A percentile compares a stretch with the other conserved stretches of the same genome.
phyloP scores from a whole-genome alignment of 2,888 invertebrate species.

The Dermolepida albohirtum region DNA sequence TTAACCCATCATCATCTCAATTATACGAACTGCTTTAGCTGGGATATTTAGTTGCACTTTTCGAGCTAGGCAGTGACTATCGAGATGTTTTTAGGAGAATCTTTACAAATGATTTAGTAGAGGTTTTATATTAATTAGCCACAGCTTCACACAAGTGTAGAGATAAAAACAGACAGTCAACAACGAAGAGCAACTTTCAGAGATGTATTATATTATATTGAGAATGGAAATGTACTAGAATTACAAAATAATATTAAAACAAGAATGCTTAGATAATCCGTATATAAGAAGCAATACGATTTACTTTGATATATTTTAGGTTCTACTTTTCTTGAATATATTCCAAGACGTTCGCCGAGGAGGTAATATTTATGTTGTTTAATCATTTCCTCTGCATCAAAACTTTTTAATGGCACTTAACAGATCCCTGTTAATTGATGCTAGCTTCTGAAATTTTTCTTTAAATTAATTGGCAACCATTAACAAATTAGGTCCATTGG shows the following conservation, averaged over 20 bases:
- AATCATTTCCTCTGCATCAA: no score
- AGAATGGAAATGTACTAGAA: constrained; percentile 66
- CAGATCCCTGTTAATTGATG: no score
- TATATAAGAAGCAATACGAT: constrained; percentile 82
- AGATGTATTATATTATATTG: constrained; percentile 89
- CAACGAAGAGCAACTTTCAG: constrained; percentile 94
- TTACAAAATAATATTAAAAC: constrained; percentile 79
- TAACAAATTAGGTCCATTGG: no score
- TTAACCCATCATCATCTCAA: constrained; percentile 72
- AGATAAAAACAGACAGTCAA: constrained; percentile 94
- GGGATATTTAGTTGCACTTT: constrained; percentile 79
- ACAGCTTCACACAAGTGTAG: constrained; percentile 95
- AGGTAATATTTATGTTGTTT: no score
- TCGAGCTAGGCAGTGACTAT: constrained; percentile 77
- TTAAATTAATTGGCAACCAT: no score
- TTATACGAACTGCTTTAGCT: constrained; percentile 82
- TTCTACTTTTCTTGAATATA: no score
- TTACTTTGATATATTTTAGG: constrained; percentile 78
- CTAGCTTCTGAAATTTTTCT: no score
- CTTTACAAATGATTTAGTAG: constrained; percentile 72
- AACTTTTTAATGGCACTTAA: no score
- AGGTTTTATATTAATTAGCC: constrained; percentile 82
- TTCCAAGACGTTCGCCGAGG: no score
- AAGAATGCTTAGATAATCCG: constrained; percentile 81
- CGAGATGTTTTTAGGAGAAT: constrained; percentile 73